Conservation (phyloP, 2,888 invertebrate genomes). For the Tipula confusa region DNA sequence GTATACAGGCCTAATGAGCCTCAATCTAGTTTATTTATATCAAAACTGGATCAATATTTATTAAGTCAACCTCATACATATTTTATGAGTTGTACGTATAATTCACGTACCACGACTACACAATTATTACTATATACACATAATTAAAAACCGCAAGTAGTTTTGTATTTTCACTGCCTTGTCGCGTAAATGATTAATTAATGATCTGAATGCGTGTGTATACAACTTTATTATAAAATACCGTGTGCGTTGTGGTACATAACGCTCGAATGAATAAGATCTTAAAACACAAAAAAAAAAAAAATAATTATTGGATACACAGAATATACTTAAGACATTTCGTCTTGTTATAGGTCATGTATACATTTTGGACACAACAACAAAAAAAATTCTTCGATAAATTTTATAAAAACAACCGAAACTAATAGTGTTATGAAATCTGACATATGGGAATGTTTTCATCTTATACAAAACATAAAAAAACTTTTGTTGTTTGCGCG, state of each 20-base stretch:
- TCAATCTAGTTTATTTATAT: background rate
- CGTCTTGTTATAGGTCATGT: conserved; percentile 9
- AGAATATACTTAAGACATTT: background rate
- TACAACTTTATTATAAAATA: background rate
- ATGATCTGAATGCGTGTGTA: background rate
- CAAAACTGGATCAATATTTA: background rate
- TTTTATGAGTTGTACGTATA: background rate
- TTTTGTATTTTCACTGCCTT: background rate
- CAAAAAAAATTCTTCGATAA: background rate
- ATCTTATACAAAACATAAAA: background rate
- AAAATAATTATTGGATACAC: background rate
- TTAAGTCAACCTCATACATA: background rate
- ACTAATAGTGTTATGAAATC: background rate
- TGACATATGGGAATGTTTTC: background rate
- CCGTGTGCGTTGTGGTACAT: background rate
- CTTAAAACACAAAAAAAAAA: background rate
- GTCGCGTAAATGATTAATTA: background rate
- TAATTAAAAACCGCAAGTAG: background rate
- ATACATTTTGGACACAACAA: background rate
- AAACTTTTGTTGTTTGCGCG: background rate
- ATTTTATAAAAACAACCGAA: background rate
- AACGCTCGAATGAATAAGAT: background rate
- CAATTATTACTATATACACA: background rate
- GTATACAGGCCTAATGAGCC: background rate
- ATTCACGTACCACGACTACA: too few relatives aligned